phyloP scores from a whole-genome alignment of 2,113 vertebrate species.

The Climacteris rufus region DNA sequence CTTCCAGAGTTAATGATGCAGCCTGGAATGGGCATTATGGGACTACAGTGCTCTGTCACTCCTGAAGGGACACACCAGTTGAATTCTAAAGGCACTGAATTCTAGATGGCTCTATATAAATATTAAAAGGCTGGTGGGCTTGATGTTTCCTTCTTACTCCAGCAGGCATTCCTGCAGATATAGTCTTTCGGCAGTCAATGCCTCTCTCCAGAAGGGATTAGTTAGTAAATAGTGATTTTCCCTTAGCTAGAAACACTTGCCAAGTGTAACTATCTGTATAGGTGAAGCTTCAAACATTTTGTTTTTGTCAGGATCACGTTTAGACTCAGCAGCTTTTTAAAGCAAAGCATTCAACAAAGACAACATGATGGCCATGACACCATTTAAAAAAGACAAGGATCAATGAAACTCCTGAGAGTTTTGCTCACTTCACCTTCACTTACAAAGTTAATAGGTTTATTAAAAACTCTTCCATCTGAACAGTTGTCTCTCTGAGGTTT shows the following conservation, averaged over 20 bases:
- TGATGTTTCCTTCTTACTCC: background rate
- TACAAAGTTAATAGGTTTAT: constrained; percentile 14
- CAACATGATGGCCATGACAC: background rate
- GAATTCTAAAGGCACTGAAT: background rate
- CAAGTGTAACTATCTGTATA: background rate
- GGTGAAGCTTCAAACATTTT: background rate
- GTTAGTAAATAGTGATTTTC: background rate
- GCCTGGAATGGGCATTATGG: background rate
- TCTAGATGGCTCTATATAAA: background rate
- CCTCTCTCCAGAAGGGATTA: background rate
- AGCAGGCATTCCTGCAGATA: background rate
- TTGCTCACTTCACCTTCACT: background rate
- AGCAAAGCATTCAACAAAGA: background rate
- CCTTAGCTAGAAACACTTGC: background rate
- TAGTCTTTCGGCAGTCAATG: background rate
- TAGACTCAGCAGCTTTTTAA: background rate
- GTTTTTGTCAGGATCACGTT: background rate
- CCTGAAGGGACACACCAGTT: background rate
- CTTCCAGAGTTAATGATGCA: background rate
- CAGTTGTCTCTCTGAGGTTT: background rate
- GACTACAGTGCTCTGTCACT: rapidly evolving
- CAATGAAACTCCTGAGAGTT: background rate
- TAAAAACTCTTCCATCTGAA: background rate
- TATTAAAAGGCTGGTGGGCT: background rate
- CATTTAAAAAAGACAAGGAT: background rate